Evolutionary conservation across 2,888 invertebrate genomes (phyloP).

Genomic region (Trissonchulus latispiculum): DNA sequence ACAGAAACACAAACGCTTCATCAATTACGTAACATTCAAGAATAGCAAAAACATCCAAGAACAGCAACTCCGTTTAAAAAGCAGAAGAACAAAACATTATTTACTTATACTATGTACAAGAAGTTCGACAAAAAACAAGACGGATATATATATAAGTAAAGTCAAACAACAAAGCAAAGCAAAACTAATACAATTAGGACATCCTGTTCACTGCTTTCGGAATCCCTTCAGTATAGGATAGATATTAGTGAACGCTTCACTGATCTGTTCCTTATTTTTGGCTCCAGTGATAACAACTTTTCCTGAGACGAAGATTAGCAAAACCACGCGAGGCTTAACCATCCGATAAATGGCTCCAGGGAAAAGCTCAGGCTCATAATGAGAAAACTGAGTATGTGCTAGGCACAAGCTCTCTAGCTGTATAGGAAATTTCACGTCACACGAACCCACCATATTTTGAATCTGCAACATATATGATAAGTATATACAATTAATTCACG

Average conservation of each 20-base stretch:
- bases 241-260: conserved; percentile 84
- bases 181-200: too few relatives aligned
- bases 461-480: too few relatives aligned
- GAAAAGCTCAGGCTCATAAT: conserved; percentile 95
- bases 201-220: conserved; percentile 66
- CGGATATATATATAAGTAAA: too few relatives aligned
- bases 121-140: too few relatives aligned
- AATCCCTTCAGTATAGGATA: conserved; percentile 89
- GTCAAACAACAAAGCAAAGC: too few relatives aligned
- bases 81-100: too few relatives aligned
- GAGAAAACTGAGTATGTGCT: conserved; percentile 68
- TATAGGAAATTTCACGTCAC: conserved; percentile 75
- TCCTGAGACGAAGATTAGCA: conserved; percentile 96
- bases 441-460: conserved; percentile 75
- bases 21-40: too few relatives aligned
- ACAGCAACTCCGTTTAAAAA: too few relatives aligned
- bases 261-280: conserved; percentile 77
- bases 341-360: conserved; percentile 96
- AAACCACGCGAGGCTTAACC: conserved; percentile 86
- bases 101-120: too few relatives aligned
- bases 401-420: conserved; percentile 65
- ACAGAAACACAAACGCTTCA: too few relatives aligned
- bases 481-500: too few relatives aligned
- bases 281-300: conserved; percentile 95
- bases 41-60: too few relatives aligned